Evolutionary conservation across 2,888 invertebrate species (phyloP).

Genomic region (Drosophila percnosoma): DNA sequence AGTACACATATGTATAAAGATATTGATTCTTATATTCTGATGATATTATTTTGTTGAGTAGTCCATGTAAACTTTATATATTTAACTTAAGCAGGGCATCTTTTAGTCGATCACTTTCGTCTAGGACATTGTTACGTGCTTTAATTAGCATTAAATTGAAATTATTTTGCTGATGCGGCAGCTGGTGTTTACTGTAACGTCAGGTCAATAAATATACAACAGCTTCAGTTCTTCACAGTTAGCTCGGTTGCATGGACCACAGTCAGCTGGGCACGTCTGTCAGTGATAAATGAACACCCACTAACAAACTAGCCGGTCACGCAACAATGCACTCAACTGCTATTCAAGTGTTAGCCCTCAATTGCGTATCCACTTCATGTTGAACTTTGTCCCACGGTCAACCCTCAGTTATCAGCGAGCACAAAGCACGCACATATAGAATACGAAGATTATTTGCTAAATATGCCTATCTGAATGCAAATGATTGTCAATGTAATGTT

Average conservation of each 20-base stretch:
- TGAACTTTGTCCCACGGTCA: slow-evolving; percentile 35
- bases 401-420: slow-evolving; percentile 32
- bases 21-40: neutral
- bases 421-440: slow-evolving; percentile 19
- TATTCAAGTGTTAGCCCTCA: slow-evolving; percentile 12
- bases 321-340: slow-evolving; percentile 49
- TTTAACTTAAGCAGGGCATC: neutral
- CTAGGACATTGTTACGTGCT: slow-evolving; percentile 12
- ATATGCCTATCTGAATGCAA: slow-evolving; percentile 1
- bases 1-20: accelerated
- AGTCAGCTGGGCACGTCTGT: slow-evolving; percentile 47
- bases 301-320: slow-evolving; percentile 44
- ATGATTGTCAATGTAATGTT: slow-evolving; percentile 17
- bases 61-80: neutral
- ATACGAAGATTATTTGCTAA: slow-evolving; percentile 21
- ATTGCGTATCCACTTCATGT: slow-evolving; percentile 17
- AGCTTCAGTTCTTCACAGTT: slow-evolving; percentile 10
- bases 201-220: slow-evolving; percentile 24
- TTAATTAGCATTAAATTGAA: slow-evolving; percentile 61
- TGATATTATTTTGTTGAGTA: neutral
- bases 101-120: neutral
- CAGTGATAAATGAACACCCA: slow-evolving; percentile 66
- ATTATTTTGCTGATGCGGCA: slow-evolving; percentile 57
- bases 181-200: slow-evolving; percentile 39
- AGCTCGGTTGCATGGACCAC: slow-evolving; percentile 21